Percentiles rank a stretch among this genome's conserved stretches.
Evolutionary conservation across 2,888 invertebrate genomes (phyloP).

Genomic region (Lycocerus yunnanus): DNA sequence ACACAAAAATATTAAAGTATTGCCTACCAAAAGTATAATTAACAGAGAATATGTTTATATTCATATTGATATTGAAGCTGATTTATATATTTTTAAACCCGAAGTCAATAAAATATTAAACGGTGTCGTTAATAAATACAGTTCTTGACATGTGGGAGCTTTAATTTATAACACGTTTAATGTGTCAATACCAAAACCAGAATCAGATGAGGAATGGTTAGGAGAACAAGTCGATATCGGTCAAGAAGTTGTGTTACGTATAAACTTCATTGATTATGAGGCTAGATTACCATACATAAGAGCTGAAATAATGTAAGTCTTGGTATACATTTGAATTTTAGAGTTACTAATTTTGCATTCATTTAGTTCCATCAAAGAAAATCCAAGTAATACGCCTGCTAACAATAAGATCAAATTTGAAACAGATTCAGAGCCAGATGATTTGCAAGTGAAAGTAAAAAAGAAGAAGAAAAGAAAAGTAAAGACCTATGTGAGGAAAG

Average conservation of each 20-base stretch:
- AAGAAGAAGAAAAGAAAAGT: neutral
- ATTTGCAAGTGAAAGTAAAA: neutral
- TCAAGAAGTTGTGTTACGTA: slow-evolving; percentile 64
- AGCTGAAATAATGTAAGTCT: slow-evolving; percentile 60
- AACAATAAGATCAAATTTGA: slow-evolving; percentile 2
- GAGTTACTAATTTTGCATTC: neutral
- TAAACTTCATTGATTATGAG: slow-evolving; percentile 63
- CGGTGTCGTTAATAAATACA: slow-evolving; percentile 71
- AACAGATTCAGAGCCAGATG: neutral
- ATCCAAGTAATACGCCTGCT: neutral
- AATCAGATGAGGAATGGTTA: slow-evolving; percentile 58
- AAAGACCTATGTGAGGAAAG: neutral
- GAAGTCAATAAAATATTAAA: slow-evolving; percentile 63
- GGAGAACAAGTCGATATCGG: slow-evolving; percentile 63
- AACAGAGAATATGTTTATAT: slow-evolving; percentile 66
- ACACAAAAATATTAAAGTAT: slow-evolving; percentile 67
- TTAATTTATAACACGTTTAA: slow-evolving; percentile 73
- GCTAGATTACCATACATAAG: slow-evolving; percentile 67
- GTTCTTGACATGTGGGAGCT: slow-evolving; percentile 68
- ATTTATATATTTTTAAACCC: slow-evolving; percentile 72
- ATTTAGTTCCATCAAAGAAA: slow-evolving; percentile 22
- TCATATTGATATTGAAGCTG: slow-evolving; percentile 69
- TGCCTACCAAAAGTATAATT: slow-evolving; percentile 63
- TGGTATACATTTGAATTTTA: neutral
- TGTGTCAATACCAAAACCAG: slow-evolving; percentile 67